Conservation (phyloP, 1,140 invertebrate genomes). For the Bilobella aurantiaca region DNA sequence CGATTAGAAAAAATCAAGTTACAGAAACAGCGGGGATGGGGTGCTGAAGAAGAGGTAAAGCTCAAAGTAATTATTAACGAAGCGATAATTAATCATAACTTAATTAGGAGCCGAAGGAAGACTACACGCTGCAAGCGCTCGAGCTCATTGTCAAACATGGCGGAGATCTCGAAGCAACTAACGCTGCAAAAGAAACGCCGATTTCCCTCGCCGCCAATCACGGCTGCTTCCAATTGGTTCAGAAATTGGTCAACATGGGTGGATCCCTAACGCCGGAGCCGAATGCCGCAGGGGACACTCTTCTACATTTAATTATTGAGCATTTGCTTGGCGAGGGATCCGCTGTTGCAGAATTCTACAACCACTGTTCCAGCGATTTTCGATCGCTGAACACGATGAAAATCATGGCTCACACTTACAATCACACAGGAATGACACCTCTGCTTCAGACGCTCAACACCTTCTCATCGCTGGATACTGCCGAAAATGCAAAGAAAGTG, state of each 20-base stretch:
- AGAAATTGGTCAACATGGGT: slow-evolving; percentile 13
- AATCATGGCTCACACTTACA: slow-evolving; percentile 13
- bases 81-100: neutral
- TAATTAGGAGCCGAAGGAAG: neutral
- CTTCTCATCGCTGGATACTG: neutral
- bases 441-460: slow-evolving; percentile 5
- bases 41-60: slow-evolving; percentile 2
- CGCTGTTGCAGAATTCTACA: slow-evolving; percentile 6
- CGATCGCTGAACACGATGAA: neutral
- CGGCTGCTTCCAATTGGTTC: slow-evolving; percentile 9
- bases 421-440: slow-evolving; percentile 19
- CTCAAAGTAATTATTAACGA: neutral
- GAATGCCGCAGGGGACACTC: neutral
- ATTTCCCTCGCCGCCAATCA: neutral
- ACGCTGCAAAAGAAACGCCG: slow-evolving; percentile 10
- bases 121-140: neutral
- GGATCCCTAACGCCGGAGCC: neutral
- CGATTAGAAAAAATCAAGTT: neutral
- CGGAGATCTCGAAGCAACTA: slow-evolving; percentile 8
- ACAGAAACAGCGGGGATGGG: neutral
- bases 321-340: neutral
- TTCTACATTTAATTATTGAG: slow-evolving; percentile 12
- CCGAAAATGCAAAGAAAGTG: neutral
- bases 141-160: slow-evolving; percentile 10
- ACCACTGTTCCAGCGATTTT: neutral